phyloP scores from a whole-genome alignment of 2,113 vertebrate genomes.

The Apistogramma diplotaenia region DNA sequence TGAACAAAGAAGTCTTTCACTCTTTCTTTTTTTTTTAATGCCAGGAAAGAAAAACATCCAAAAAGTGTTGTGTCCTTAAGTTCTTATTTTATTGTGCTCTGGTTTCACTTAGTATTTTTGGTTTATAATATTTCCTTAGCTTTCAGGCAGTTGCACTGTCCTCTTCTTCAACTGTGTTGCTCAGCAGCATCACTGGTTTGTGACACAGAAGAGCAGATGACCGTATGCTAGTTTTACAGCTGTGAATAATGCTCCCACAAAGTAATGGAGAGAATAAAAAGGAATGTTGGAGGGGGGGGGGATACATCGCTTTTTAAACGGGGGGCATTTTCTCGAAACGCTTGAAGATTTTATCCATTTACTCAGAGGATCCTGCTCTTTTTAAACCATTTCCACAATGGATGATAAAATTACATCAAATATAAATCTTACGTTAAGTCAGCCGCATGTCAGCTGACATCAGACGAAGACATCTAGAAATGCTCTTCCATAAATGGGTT shows the following conservation, averaged over 20 bases:
- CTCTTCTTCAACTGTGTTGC: constrained; percentile 55
- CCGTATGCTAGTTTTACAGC: constrained; percentile 50
- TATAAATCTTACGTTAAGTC: neutral
- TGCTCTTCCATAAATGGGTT: constrained; percentile 11
- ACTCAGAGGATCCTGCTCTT: constrained; percentile 3
- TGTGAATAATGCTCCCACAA: constrained; percentile 50
- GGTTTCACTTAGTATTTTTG: constrained; percentile 57
- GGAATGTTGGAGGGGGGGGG: constrained; percentile 12
- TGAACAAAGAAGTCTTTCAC: constrained; percentile 53
- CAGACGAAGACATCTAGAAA: constrained; percentile 32
- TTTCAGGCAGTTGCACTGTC: constrained; percentile 46
- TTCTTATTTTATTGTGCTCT: constrained; percentile 26
- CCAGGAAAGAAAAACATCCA: rapidly evolving
- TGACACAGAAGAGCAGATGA: constrained; percentile 47
- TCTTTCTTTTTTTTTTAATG: neutral
- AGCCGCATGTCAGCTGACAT: constrained; percentile 3
- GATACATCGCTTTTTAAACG: constrained; percentile 39
- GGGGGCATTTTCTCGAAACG: constrained; percentile 35
- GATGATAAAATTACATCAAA: constrained; percentile 11
- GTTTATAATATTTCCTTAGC: constrained; percentile 38
- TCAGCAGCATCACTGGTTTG: constrained; percentile 35
- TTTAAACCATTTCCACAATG: constrained; percentile 6
- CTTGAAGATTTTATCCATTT: constrained; percentile 51
- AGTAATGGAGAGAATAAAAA: constrained; percentile 20
- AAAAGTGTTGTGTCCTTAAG: constrained; percentile 13